A percentile compares a stretch with the other conserved stretches of the same genome.
These are phyloP conservation scores for Himalopsyche japonica DNA, from an alignment of 2,888 invertebrate species.

Conservation along the genomic window DNA sequence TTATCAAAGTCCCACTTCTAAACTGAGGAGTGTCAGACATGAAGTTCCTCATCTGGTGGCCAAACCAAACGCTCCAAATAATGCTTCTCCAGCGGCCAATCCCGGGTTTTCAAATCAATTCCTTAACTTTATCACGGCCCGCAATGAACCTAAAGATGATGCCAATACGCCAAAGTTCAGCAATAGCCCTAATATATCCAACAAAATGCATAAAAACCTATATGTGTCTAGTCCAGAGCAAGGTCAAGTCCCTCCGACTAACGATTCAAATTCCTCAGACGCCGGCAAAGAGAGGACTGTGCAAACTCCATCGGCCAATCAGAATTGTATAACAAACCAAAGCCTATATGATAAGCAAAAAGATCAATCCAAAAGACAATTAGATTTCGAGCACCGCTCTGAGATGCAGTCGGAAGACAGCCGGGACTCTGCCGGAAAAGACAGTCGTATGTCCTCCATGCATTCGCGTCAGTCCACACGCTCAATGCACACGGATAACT, in stretches of 20 bases:
- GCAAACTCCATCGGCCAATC: constrained; percentile 46
- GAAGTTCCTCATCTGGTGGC: constrained; percentile 54
- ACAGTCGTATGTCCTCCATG: constrained; percentile 55
- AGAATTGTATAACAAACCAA: constrained; percentile 21
- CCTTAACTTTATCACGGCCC: constrained; percentile 56
- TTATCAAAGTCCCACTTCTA: constrained; percentile 53
- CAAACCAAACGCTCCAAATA: constrained; percentile 45
- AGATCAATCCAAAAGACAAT: constrained; percentile 57
- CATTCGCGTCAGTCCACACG: constrained; percentile 56
- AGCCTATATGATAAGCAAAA: constrained; percentile 50
- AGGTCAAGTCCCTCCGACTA: constrained; percentile 58
- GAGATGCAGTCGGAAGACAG: constrained; percentile 59
- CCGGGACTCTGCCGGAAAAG: constrained; percentile 57
- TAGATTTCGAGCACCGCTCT: constrained; percentile 56
- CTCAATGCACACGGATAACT: constrained; percentile 47
- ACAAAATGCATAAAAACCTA: constrained; percentile 59
- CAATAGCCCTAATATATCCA: constrained; percentile 58
- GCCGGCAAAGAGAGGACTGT: constrained; percentile 56
- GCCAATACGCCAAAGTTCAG: constrained; percentile 60
- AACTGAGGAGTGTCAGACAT: constrained; percentile 54
- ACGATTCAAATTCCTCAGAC: constrained; percentile 52
- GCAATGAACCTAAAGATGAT: constrained; percentile 60
- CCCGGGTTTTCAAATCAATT: constrained; percentile 57
- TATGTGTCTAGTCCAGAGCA: constrained; percentile 60
- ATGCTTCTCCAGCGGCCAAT: constrained; percentile 47